Base-by-base conservation (phyloP, 2,888 invertebrate species). In the Sisyra nigra region DNA sequence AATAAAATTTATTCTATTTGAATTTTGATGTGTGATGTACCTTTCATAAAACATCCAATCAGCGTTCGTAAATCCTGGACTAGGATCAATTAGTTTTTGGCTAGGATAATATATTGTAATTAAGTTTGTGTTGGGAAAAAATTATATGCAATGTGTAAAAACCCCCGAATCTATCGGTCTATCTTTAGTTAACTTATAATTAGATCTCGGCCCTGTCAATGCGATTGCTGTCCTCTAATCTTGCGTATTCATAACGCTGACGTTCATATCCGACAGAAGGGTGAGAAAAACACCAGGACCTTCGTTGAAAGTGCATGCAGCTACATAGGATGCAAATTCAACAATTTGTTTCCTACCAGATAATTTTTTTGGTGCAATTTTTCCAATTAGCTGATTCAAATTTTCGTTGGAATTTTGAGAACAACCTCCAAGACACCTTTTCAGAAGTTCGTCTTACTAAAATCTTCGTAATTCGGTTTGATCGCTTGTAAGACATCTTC, bases 361-460 rank as follows among this genome's bases (percentile, higher is more conserved):
- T 44, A 50, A 44, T 46, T 43, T 47, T 48, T 50, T 48, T 37
- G 49, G 48, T 30, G 50, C 44, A 40, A 48, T 49, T 40, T 18
- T 45, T 49, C 50, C 50, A 45, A 50, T 46, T 3, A 45, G 13
- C 10, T 43, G 37, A 42, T 51, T 51, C 17, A 49, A 48, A 46
- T 47, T 47, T 38, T 51, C 48, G 42, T 52, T 52, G 39, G 38
- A 14, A 38, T 50, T 52, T 47, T 51, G 51, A 13, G 47, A 49
- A 42, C 46, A 47, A 14, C 47, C 48, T 40, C 49, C 51, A 41
- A 52, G 44, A 46, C 50, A 51, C 40, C 48, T 34, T 40, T 48
- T 45, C 17, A 48, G 42, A 24, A 50, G 46, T 35, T 46, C 47
- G 32, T 40, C 41, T 47, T 50, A 32, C 46, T 50, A 42, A 50